Base-by-base conservation (phyloP, 2,113 vertebrate genomes). In the Microcebus tavaratra region DNA sequence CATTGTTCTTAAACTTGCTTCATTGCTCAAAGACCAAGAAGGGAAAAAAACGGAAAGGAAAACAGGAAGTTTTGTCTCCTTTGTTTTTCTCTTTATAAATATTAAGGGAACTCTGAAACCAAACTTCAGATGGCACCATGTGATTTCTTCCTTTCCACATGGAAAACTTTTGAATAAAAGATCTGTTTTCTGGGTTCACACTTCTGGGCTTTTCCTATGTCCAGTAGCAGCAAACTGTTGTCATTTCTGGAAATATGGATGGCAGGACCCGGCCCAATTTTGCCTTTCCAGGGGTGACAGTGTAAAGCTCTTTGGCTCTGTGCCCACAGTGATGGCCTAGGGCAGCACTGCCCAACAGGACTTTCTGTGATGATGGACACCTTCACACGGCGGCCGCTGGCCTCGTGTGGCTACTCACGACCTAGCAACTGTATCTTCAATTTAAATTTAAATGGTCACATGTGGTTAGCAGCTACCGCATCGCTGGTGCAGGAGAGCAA, bases 371-470 rank as follows among this genome's bases (percentile, higher is more conserved):
- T 3, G 0, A 6, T 3, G 4, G 21, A n/a, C 1, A 21, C 1
- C 6, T 42, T 55, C 7, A 0, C 0, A 31, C 0, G 3, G 55
- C 2, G 21, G 80, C 34, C 8, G 2, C n/a, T 2, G 45, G 59
- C 61, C 31, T 6, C 0, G 61, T 55, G n/a, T 15, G 27, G 59
- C 75, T 61, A 2, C 50, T 8, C 45, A 48, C 68, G 48, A 48
- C 20, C 10, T 14, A 18, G 21, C 34, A 48, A 29, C 21, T 39
- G 59, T 20, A 39, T 34, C 48, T 21, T 25, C 13, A 84, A 42
- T 11, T 14, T 78, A 73, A 68, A 31, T 59, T 59, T 31, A 39
- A 93, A 57, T 42, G 36, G n/a, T 12, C n/a, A 8, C n/a, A 8
- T 3, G n/a, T n/a, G 36, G 29, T 75, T 17, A 3, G 5, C 5